phyloP scores from a whole-genome alignment of 2,888 invertebrate genomes.

The Petrolisthes cinctipes region DNA sequence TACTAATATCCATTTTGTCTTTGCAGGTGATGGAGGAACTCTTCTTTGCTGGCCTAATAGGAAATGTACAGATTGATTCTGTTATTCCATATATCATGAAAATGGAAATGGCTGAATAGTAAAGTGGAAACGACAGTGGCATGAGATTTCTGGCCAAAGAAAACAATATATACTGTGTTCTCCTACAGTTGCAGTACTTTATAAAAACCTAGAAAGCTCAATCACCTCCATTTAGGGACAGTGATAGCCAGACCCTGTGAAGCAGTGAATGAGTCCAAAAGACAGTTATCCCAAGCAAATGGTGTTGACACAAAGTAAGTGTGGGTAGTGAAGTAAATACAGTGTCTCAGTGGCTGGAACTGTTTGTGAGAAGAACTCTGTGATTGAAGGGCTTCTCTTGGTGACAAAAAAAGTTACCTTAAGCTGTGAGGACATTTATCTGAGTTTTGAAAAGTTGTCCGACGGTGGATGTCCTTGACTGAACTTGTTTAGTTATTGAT shows the following conservation, averaged over 20 bases:
- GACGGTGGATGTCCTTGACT: background rate
- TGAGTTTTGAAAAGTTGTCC: conserved; percentile 1
- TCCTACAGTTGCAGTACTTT: conserved; percentile 13
- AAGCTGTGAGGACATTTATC: conserved; percentile 30
- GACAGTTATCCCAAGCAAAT: conserved; percentile 38
- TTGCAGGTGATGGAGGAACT: conserved; percentile 83
- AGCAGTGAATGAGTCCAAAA: conserved; percentile 34
- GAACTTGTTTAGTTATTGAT: conserved; percentile 2
- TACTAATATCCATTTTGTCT: background rate
- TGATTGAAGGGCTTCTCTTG: conserved; percentile 45
- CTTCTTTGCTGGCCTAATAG: conserved; percentile 91
- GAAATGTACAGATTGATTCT: conserved; percentile 93
- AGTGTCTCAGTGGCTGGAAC: background rate
- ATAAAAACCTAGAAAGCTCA: conserved; percentile 20
- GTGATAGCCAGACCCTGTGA: conserved; percentile 12
- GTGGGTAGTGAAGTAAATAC: conserved; percentile 6
- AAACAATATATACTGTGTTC: conserved; percentile 16
- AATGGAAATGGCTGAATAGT: conserved; percentile 72
- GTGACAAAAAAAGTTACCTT: conserved; percentile 7
- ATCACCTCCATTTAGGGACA: conserved; percentile 20
- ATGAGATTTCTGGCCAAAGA: conserved; percentile 54
- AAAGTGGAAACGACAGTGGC: conserved; percentile 21
- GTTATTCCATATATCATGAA: conserved; percentile 93
- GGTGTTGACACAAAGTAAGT: conserved; percentile 22
- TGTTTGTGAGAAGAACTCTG: conserved; percentile 22